Base-by-base conservation (phyloP, 2,888 invertebrate genomes). In the Mythimna loreyi region DNA sequence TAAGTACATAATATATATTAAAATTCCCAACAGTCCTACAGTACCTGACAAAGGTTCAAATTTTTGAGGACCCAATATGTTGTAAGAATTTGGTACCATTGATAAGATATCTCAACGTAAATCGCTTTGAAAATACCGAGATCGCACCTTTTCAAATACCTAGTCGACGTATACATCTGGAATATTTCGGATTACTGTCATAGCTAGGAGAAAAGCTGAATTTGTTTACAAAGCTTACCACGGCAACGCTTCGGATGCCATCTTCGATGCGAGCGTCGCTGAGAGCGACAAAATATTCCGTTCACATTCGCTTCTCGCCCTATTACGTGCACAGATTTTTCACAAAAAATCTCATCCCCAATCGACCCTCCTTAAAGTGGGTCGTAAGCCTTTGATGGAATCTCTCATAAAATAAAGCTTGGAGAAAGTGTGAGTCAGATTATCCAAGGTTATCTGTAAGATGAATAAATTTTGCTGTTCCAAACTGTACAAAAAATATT, bases 321-420 rank as follows among this genome's bases (percentile, higher is more conserved):
- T 77, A 84, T 83, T 86, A 88, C 89, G 90, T 87, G 88, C 85
- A 80, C 85, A 85, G 89, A 90, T 88, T 91, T 88, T 87, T 87
- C 77, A 79, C 77, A 81, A 78, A 83, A 84, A 82, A 84, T 87
- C 84, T 88, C 83, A 76, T 83, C 81, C 84, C 69, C 80, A 72
- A 86, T 85, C 81, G 84, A 83, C 84, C 83, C 81, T 83, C 74
- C 82, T 74, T 75, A 87, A 87, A 89, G 84, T 84, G 83, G 84
- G 78, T 84, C 76, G 80, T 85, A 85, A 84, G 84, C 84, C 85
- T 87, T 85, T 85, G 87, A 86, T 88, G 73, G 75, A 76, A 86
- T 85, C 83, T 75, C 80, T 85, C 87, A 86, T 88, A 87, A 89
- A 88, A 87, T 81, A 78, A 81, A 82, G 75, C 75, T 66, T 70